Conservation (phyloP, 2,888 invertebrate species). For the Thecophora atra region DNA sequence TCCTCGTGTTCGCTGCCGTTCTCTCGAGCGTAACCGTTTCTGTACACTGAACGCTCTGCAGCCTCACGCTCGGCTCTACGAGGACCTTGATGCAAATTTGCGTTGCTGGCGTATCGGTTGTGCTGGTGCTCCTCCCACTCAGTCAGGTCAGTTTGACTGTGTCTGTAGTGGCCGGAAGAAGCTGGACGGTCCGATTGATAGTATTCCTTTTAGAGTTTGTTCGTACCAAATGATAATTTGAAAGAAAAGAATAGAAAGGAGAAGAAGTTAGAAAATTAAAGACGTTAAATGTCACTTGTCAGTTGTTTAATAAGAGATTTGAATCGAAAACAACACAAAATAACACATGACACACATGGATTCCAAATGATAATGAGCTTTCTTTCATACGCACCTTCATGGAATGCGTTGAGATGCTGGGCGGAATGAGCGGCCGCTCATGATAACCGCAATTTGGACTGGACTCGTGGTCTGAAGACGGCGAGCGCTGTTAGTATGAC, state of each 20-base stretch:
- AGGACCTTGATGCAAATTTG: constrained; percentile 53
- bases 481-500: constrained; percentile 61
- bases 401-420: constrained; percentile 77
- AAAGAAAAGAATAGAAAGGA: constrained; percentile 14
- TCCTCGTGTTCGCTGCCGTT: constrained; percentile 64
- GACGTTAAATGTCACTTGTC: constrained; percentile 20
- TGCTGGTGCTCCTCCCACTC: constrained; percentile 66
- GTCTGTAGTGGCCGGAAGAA: constrained; percentile 66
- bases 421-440: constrained; percentile 69
- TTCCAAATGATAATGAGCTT: not conserved
- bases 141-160: constrained; percentile 67
- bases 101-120: constrained; percentile 64
- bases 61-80: constrained; percentile 54
- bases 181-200: constrained; percentile 68
- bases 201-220: constrained; percentile 66
- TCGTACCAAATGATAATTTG: constrained; percentile 31
- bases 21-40: constrained; percentile 63
- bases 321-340: constrained; percentile 28
- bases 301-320: not conserved
- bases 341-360: not conserved
- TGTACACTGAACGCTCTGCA: constrained; percentile 58
- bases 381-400: constrained; percentile 71
- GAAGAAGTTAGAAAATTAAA: constrained; percentile 22
- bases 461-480: constrained; percentile 67
- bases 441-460: constrained; percentile 67